Evolutionary conservation across 2,113 vertebrate species (phyloP).

Genomic region (Onychostruthus taczanowskii): DNA sequence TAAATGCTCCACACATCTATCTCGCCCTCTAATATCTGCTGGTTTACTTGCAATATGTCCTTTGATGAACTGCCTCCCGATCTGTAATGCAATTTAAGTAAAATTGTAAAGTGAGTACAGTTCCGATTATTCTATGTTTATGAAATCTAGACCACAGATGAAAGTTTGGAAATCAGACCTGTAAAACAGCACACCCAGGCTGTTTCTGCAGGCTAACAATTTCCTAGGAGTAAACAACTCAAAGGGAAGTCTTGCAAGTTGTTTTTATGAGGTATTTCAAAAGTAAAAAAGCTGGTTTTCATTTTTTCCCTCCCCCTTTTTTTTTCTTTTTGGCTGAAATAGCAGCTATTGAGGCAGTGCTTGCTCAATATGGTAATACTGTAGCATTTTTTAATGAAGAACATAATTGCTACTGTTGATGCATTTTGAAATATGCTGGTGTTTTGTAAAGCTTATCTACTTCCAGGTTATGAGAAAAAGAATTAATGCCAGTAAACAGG

Average conservation of each 20-base stretch:
- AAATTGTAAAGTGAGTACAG: background rate
- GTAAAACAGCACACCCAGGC: background rate
- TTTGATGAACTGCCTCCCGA: constrained; percentile 2
- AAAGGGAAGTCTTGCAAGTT: background rate
- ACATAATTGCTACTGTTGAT: background rate
- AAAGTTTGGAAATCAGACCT: background rate
- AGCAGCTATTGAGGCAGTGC: background rate
- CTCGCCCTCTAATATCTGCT: background rate
- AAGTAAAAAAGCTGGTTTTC: background rate
- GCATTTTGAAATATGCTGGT: background rate
- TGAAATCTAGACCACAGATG: background rate
- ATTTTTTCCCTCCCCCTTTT: accelerated
- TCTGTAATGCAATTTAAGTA: background rate
- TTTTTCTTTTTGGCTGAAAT: background rate
- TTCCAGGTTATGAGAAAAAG: background rate
- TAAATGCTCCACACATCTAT: background rate
- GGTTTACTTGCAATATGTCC: background rate
- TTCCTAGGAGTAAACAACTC: background rate
- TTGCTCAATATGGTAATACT: background rate
- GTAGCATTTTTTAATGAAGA: background rate
- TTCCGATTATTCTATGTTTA: background rate
- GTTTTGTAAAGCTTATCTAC: background rate
- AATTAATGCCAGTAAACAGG: background rate
- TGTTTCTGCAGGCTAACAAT: background rate
- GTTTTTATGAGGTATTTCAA: background rate